Percentiles rank a stretch among this genome's conserved stretches.
Evolutionary conservation across 30 jellyfish, hydroid and myxozoan species (phyloP).

Genomic region (Sanderia malayensis): DNA sequence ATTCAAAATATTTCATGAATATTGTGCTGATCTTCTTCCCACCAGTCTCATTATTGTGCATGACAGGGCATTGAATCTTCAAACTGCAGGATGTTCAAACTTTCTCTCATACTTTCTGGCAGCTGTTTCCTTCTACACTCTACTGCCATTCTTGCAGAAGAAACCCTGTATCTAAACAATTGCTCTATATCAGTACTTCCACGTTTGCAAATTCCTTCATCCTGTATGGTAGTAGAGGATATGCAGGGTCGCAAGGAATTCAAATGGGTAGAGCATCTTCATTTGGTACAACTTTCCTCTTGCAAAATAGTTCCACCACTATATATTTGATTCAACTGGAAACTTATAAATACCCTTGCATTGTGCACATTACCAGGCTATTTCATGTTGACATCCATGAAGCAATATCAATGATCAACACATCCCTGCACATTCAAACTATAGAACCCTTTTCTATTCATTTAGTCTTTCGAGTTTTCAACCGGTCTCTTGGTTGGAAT

Average conservation of each 20-base stretch:
- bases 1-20: not conserved
- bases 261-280: constrained; percentile 20
- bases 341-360: constrained; percentile 18
- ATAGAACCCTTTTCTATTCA: not conserved
- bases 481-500: constrained; percentile 7
- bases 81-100: too few relatives aligned
- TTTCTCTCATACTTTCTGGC: too few relatives aligned
- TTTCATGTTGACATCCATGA: not conserved
- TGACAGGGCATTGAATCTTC: not conserved
- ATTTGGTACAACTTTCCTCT: not conserved
- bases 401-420: not conserved
- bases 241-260: constrained; percentile 41
- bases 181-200: constrained; percentile 23
- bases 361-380: constrained; percentile 37
- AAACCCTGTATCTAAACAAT: constrained; percentile 5
- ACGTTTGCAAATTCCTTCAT: constrained; percentile 42
- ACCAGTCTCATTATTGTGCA: constrained; percentile 1
- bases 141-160: constrained; percentile 3
- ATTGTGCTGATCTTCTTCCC: too few relatives aligned
- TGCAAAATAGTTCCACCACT: constrained; percentile 31
- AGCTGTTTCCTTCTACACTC: too few relatives aligned
- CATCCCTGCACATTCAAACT: not conserved
- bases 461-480: not conserved
- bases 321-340: constrained; percentile 8
- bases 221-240: too few relatives aligned